Base-by-base conservation (phyloP, 2,888 invertebrate genomes). In the Gastracanthus pulcherrimus region DNA sequence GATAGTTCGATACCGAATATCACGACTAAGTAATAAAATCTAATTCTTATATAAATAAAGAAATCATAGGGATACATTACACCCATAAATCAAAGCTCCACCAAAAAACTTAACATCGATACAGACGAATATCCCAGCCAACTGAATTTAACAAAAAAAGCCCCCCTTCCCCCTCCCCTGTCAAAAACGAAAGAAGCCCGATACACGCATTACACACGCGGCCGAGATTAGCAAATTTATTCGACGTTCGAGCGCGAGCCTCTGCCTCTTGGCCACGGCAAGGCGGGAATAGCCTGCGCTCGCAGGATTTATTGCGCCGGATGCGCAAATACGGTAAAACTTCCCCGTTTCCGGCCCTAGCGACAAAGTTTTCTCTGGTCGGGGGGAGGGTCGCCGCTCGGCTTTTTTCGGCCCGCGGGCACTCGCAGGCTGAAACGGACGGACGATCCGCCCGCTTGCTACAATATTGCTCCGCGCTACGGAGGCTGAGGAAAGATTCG, bases 241-340 rank as follows among this genome's bases (percentile, higher is more conserved):
- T 82, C 84, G 84, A 79, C 70, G 76, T 66, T 80, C 83, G 34
- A 36, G 62, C 62, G n/a, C n/a, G n/a, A n/a, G n/a, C n/a, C n/a
- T n/a, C n/a, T n/a, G 85, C 31, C 45, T 69, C 62, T 89, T 89
- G 88, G 89, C 87, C 86, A 85, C 82, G 83, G 34, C 36, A 67
- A 80, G 79, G 84, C 85, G 83, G 86, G 86, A 84, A 80, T 76
- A 81, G 72, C 69, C 41, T 0, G 9, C 16, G 34, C 13, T n/a
- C 16, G 64, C 55, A 77, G 88, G 89, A 91, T 91, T 91, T 91
- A 91, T 91, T 82, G 86, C 84, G 82, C 89, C 91, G 91, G 91
- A 91, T 90, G 90, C 88, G 90, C 90, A 89, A 91, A 91, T 91
- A 91, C 91, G 91, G 90, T 90, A 88, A 90, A 90, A 90, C 91